Percentiles rank a stretch among this genome's conserved stretches.
phyloP scores from a whole-genome alignment of 2,797 vertebrate species.

The Rhinoraja longicauda region DNA sequence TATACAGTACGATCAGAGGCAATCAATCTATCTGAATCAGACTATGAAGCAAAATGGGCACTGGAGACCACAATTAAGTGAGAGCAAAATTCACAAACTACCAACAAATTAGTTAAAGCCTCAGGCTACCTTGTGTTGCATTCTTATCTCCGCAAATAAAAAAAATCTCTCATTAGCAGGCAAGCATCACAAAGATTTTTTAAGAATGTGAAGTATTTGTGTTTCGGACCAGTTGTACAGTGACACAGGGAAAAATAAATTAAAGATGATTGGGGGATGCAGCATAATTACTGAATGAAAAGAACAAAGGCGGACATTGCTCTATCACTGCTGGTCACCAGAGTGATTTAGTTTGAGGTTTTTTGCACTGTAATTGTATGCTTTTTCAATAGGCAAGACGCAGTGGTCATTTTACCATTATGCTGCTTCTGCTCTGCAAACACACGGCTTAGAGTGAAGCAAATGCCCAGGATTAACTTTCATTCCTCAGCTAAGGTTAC shows the following conservation, averaged over 20 bases:
- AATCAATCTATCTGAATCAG: too few species aligned
- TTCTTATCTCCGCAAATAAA: constrained; percentile 32
- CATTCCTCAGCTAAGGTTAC: constrained; percentile 37
- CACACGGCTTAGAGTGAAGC: constrained; percentile 21
- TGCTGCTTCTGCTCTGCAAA: constrained; percentile 11
- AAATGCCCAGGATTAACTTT: constrained; percentile 37
- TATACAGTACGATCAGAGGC: not conserved
- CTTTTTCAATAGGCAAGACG: constrained; percentile 22
- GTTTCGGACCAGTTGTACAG: constrained; percentile 23
- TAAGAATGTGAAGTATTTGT: constrained; percentile 23
- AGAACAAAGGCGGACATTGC: constrained; percentile 22
- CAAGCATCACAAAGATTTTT: constrained; percentile 21
- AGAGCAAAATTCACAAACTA: constrained; percentile 12
- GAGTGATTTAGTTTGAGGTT: not conserved
- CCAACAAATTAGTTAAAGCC: constrained; percentile 32
- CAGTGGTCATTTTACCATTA: not conserved
- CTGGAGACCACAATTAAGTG: not conserved
- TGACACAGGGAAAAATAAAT: constrained; percentile 33
- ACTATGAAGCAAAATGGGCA: not conserved
- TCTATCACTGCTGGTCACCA: not conserved
- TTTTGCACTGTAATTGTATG: not conserved
- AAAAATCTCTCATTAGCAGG: constrained; percentile 36
- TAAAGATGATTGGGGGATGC: constrained; percentile 29
- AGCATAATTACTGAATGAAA: constrained; percentile 23
- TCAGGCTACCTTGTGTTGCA: constrained; percentile 20